Evolutionary conservation across 2,888 invertebrate genomes (phyloP).

Genomic region (Scaptomyza polygonia): DNA sequence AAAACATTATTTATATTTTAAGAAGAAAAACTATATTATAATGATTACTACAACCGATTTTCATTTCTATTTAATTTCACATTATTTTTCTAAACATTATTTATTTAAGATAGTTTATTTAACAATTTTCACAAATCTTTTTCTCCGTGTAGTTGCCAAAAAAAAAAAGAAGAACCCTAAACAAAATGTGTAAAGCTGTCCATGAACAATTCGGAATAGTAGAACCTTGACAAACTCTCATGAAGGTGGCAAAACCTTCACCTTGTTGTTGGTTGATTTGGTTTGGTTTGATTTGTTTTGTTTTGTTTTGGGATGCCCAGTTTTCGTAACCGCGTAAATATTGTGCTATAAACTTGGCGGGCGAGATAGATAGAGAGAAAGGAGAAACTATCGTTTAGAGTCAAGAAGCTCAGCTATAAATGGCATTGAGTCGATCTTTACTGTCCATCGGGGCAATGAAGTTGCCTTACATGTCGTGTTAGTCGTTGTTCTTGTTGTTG

Average conservation of each 20-base stretch:
- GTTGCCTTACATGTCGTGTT: constrained; percentile 36
- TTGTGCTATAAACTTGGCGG: constrained; percentile 52
- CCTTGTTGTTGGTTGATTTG: background rate
- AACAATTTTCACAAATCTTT: background rate
- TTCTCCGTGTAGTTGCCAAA: constrained; percentile 3
- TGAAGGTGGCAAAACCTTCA: constrained; percentile 39
- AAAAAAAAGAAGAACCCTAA: constrained; percentile 7
- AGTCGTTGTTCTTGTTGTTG: constrained; percentile 11
- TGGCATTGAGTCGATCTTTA: constrained; percentile 63
- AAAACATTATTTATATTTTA: background rate
- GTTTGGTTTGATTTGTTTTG: background rate
- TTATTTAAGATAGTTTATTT: background rate
- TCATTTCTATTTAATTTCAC: too few species aligned
- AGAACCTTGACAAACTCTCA: constrained; percentile 3
- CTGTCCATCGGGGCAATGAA: constrained; percentile 66
- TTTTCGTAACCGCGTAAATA: constrained; percentile 31
- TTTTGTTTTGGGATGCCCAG: constrained; percentile 5
- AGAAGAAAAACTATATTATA: background rate
- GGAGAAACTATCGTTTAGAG: constrained; percentile 53
- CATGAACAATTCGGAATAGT: constrained; percentile 36
- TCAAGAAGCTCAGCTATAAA: constrained; percentile 55
- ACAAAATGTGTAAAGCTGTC: constrained; percentile 16
- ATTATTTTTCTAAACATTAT: too few species aligned
- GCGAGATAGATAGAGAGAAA: constrained; percentile 8
- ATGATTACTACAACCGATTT: too few species aligned